Evolutionary conservation across 2,113 vertebrate species (phyloP).

Genomic region (Cromileptes altivelis): DNA sequence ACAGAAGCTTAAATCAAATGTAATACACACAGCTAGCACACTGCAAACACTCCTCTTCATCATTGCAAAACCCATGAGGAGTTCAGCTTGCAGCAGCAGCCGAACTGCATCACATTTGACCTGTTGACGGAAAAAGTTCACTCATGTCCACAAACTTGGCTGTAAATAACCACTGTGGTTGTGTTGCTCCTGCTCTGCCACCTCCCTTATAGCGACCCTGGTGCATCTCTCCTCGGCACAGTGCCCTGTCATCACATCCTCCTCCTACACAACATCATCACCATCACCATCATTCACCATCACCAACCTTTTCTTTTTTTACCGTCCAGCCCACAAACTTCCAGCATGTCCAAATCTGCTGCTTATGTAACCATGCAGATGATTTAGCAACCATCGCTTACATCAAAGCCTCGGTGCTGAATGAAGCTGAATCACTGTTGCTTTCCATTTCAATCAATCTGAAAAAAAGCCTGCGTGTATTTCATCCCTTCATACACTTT

Average conservation of each 20-base stretch:
- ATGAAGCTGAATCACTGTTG: conserved; percentile 9
- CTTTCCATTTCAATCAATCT: background rate
- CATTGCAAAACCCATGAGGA: background rate
- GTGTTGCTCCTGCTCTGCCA: conserved; percentile 12
- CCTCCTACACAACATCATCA: conserved; percentile 47
- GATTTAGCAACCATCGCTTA: conserved; percentile 50
- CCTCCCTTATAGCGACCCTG: conserved; percentile 16
- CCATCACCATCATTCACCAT: conserved; percentile 18
- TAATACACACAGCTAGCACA: background rate
- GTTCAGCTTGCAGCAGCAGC: background rate
- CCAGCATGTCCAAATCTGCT: conserved; percentile 70
- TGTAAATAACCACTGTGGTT: background rate
- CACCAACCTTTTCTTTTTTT: conserved; percentile 14
- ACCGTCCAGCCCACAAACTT: conserved; percentile 70
- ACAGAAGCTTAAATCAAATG: background rate
- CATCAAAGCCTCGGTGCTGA: conserved; percentile 31
- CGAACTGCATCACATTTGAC: background rate
- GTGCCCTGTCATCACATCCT: conserved; percentile 28
- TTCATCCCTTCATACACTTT: background rate
- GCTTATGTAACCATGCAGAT: conserved; percentile 79
- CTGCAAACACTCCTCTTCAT: background rate
- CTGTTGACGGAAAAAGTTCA: background rate
- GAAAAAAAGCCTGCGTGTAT: background rate
- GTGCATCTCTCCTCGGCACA: conserved; percentile 26
- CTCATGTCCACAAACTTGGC: conserved; percentile 5